Evolutionary conservation across 2,113 vertebrate genomes (phyloP).

Genomic region (Phycodurus eques): DNA sequence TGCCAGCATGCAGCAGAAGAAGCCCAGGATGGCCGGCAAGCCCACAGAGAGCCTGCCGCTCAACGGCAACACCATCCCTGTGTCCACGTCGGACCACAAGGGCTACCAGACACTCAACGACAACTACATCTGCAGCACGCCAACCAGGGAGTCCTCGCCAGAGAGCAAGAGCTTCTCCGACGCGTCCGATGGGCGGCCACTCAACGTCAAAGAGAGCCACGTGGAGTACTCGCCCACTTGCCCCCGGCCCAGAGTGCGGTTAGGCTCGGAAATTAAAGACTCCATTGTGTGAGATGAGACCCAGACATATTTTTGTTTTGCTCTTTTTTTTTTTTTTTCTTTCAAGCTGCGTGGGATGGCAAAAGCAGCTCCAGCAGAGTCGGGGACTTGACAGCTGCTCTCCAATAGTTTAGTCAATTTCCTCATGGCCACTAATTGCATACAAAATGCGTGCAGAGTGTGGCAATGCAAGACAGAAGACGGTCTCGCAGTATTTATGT

Average conservation of each 20-base stretch:
- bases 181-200: constrained; percentile 79
- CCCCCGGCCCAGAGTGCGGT: constrained; percentile 85
- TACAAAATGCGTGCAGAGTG: constrained; percentile 14
- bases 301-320: constrained; percentile 44
- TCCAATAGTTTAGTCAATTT: constrained; percentile 27
- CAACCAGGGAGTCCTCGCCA: constrained; percentile 72
- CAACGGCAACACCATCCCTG: constrained; percentile 78
- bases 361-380: constrained; percentile 10
- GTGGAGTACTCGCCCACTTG: constrained; percentile 85
- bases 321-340: constrained; percentile 53
- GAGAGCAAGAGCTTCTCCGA: constrained; percentile 77
- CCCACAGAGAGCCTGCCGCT: constrained; percentile 83
- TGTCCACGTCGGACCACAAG: constrained; percentile 82
- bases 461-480: constrained; percentile 20
- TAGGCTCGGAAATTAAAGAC: constrained; percentile 93
- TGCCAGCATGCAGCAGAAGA: constrained; percentile 78
- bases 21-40: constrained; percentile 70
- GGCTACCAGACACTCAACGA: constrained; percentile 92
- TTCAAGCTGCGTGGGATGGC: constrained; percentile 38
- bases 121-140: constrained; percentile 81
- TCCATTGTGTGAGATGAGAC: constrained; percentile 81
- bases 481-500: constrained; percentile 28
- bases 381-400: constrained; percentile 35
- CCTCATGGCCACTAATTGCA: constrained; percentile 29
- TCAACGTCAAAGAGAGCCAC: constrained; percentile 82